phyloP scores from a whole-genome alignment of 1,140 invertebrate genomes.

The Musca domestica region DNA sequence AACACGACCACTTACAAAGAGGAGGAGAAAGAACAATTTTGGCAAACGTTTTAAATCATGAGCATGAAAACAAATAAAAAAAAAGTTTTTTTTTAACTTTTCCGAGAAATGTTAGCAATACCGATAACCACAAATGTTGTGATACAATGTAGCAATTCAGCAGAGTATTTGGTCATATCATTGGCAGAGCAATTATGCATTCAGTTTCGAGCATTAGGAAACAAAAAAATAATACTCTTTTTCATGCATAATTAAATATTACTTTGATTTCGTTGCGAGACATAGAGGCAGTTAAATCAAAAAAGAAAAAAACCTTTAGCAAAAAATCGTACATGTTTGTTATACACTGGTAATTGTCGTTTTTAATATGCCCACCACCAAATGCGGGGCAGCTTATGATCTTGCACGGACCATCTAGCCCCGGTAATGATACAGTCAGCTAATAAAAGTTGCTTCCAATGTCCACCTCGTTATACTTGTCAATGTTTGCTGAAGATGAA shows the following conservation, averaged over 20 bases:
- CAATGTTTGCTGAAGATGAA: background rate
- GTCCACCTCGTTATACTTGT: conserved; percentile 17
- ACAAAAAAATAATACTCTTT: background rate
- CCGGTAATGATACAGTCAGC: no score
- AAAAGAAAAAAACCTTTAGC: background rate
- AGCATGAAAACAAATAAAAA: no score
- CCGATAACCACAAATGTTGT: no score
- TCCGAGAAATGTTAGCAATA: no score
- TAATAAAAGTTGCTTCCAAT: background rate
- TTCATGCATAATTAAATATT: conserved; percentile 11
- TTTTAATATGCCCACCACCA: background rate
- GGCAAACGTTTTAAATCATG: no score
- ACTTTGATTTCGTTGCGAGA: background rate
- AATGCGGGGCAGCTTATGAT: conserved; percentile 12
- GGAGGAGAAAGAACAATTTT: background rate
- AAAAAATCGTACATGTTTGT: background rate
- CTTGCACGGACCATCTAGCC: background rate
- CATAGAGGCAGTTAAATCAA: background rate
- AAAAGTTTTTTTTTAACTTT: no score
- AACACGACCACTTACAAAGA: conserved; percentile 10
- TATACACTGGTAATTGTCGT: background rate
- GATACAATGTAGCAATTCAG: no score
- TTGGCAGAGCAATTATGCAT: no score
- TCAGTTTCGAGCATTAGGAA: no score
- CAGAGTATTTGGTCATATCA: no score